Evolutionary conservation across 2,888 invertebrate genomes (phyloP).

Genomic region (Tethea ocularis): DNA sequence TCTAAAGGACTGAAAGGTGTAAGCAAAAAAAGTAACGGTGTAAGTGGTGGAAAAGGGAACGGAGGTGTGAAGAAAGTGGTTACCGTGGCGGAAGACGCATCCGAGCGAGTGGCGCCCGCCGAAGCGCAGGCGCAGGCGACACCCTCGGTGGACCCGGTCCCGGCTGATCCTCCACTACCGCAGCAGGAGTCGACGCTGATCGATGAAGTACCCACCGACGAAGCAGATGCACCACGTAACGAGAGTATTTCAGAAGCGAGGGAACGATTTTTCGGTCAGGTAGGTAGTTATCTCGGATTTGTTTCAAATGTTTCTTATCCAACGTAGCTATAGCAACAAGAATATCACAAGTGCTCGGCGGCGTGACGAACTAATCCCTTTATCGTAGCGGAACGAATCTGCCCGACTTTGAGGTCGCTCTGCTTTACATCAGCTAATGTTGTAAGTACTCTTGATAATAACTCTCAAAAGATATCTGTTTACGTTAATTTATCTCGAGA

Average conservation of each 20-base stretch:
- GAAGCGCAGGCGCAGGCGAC: slow-evolving; percentile 55
- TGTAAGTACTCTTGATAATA: slow-evolving; percentile 51
- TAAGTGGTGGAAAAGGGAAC: slow-evolving; percentile 64
- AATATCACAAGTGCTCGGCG: slow-evolving; percentile 45
- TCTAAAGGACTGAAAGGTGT: slow-evolving; percentile 51
- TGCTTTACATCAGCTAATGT: slow-evolving; percentile 68
- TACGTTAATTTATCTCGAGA: slow-evolving; percentile 46
- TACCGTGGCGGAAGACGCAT: slow-evolving; percentile 68
- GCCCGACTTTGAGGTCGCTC: slow-evolving; percentile 55
- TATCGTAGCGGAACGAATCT: slow-evolving; percentile 72
- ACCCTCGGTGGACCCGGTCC: slow-evolving; percentile 41
- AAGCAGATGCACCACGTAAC: slow-evolving; percentile 52
- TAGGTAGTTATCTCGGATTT: slow-evolving; percentile 37
- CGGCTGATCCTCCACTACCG: slow-evolving; percentile 30
- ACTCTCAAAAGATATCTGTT: slow-evolving; percentile 56
- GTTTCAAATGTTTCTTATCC: slow-evolving; percentile 26
- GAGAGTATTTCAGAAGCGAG: slow-evolving; percentile 74
- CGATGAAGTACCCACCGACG: slow-evolving; percentile 24
- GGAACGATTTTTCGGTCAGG: slow-evolving; percentile 78
- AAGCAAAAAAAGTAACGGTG: slow-evolving; percentile 68
- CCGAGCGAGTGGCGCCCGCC: slow-evolving; percentile 62
- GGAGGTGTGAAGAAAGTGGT: slow-evolving; percentile 61
- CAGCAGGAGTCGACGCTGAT: slow-evolving; percentile 27
- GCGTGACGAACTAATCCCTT: slow-evolving; percentile 69
- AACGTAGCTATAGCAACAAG: slow-evolving; percentile 45